A percentile compares a stretch with the other conserved stretches of the same genome.
Conservation (phyloP, 2,113 vertebrate species). For the Microtus ochrogaster region DNA sequence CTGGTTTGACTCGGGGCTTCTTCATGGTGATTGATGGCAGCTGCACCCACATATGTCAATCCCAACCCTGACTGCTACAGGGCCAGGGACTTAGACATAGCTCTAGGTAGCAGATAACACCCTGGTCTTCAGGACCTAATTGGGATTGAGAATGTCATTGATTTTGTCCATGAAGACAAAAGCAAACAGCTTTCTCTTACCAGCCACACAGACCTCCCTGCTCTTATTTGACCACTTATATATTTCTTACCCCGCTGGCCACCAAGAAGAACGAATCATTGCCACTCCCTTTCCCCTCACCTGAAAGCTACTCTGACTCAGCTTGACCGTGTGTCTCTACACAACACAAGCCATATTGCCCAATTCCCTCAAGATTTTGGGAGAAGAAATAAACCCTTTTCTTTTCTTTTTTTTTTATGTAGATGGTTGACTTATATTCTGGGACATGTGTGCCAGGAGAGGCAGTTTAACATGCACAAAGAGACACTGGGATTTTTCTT, state of each 20-base stretch:
- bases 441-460: neutral
- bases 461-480: neutral
- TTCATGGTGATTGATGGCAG: too few species aligned
- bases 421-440: neutral
- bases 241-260: neutral
- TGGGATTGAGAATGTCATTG: neutral
- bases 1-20: too few species aligned
- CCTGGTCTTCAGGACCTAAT: neutral
- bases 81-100: too few species aligned
- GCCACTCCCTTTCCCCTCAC: fast-evolving
- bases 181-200: neutral
- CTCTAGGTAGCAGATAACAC: too few species aligned
- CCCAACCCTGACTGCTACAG: too few species aligned
- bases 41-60: too few species aligned
- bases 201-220: fast-evolving
- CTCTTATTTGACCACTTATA: too few species aligned
- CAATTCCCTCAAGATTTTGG: neutral
- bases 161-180: neutral
- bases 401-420: neutral
- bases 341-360: fast-evolving
- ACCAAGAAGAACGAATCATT: fast-evolving
- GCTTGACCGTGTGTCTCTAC: neutral
- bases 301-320: neutral
- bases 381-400: neutral
- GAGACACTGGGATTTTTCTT: neutral